Base-by-base conservation (phyloP, 1,140 invertebrate species). In the Radopholus similis region DNA sequence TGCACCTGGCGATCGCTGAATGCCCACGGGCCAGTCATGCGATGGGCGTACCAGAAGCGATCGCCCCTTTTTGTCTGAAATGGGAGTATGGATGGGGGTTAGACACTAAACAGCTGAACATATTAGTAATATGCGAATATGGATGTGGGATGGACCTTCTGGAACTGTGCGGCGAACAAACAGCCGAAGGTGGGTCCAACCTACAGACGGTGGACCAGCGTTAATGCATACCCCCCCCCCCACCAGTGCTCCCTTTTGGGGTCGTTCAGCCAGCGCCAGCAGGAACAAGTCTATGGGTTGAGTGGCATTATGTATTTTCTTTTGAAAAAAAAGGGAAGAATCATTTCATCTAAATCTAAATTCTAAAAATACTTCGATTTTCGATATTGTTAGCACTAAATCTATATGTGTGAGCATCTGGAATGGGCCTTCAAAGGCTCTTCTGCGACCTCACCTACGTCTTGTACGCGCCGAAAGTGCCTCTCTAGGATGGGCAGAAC, bases 181-280 rank as follows among this genome's bases (percentile, higher is more conserved):
- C 90, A 93, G 9, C 87, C 87, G 77, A 92, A 91, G 0, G 91
- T 93, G 2, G 90, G 90, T 5, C n/a, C n/a, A n/a, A n/a, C n/a
- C n/a, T n/a, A n/a, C n/a, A n/a, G n/a, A n/a, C n/a, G n/a, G n/a
- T n/a, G n/a, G n/a, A n/a, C n/a, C n/a, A n/a, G n/a, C n/a, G n/a
- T n/a, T n/a, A n/a, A n/a, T n/a, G n/a, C n/a, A n/a, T n/a, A n/a
- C n/a, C n/a, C n/a, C n/a, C n/a, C n/a, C n/a, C n/a, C 92, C 92
- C 18, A 95, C 87, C 1, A 84, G 44, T 1, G 84, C 81, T n/a
- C 85, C 85, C 32, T 76, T 70, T 1, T 92, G 82, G 77, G 90
- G 89, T 2, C 78, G 82, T 80, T 93, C 91, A 2, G 89, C 87
- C 83, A 92, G 88, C 32, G 89, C 88, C 26, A 90, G 90, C 21